Evolutionary conservation across 2,113 vertebrate species (phyloP).

Genomic region (Octodon degus): DNA sequence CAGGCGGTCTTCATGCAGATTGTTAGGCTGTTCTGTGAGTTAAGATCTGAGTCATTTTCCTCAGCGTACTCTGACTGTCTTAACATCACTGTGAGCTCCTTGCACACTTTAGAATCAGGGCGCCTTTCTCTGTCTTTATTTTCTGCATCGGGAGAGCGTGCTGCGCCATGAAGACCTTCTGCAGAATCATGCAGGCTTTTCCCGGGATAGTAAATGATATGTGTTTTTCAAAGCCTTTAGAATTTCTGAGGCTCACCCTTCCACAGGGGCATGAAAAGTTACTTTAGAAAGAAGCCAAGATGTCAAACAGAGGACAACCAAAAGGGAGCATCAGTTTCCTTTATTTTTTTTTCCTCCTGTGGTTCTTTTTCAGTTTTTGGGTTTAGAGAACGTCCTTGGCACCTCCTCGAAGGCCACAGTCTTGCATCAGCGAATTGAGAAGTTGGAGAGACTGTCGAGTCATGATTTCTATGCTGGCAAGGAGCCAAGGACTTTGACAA

Average conservation of each 20-base stretch:
- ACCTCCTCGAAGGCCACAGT: not conserved
- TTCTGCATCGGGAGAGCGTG: not conserved
- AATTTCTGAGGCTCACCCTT: not conserved
- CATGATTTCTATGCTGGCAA: conserved; percentile 12
- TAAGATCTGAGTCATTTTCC: not conserved
- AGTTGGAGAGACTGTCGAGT: not conserved
- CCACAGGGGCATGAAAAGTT: not conserved
- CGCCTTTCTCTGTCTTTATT: not conserved
- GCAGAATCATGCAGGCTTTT: not conserved
- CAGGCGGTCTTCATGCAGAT: not conserved
- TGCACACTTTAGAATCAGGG: not conserved
- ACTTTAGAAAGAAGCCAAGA: not conserved
- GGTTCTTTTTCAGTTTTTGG: not conserved
- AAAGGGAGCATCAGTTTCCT: not conserved
- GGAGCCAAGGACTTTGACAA: not conserved
- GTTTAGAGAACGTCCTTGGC: not conserved
- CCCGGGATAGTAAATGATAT: not conserved
- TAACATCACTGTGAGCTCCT: not conserved
- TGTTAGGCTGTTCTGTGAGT: not conserved
- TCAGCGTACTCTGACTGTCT: not conserved
- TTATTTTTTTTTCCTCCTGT: not conserved
- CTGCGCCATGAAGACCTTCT: not conserved
- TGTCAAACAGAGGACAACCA: not conserved
- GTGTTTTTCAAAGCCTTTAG: not conserved
- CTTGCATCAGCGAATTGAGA: conserved; percentile 33